These are phyloP conservation scores for Caenorhabditis zanzibari DNA, from an alignment of 2,888 invertebrate species.

Conservation along the genomic window DNA sequence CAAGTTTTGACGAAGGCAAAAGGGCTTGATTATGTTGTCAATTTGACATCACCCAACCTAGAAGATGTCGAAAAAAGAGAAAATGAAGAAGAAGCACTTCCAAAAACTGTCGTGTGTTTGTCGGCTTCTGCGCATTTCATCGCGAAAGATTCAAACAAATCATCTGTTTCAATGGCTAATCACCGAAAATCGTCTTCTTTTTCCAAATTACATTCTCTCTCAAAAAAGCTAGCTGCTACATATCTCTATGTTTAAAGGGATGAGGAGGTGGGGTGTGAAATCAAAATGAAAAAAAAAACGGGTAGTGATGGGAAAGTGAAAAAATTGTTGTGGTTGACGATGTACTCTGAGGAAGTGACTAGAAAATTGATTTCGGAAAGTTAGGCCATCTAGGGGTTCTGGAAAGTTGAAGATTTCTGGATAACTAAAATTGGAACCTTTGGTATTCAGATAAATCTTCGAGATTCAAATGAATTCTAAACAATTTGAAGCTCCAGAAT, in stretches of 20 bases:
- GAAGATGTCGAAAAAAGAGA: background rate
- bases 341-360: too few species aligned
- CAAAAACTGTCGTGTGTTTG: slow-evolving; percentile 36
- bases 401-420: too few species aligned
- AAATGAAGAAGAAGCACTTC: slow-evolving; percentile 41
- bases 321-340: background rate
- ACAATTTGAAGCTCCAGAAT: too few species aligned
- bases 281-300: slow-evolving; percentile 36
- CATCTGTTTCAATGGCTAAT: slow-evolving; percentile 65
- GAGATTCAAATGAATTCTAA: too few species aligned
- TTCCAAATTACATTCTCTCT: slow-evolving; percentile 54
- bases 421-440: background rate
- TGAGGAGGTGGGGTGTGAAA: slow-evolving; percentile 5
- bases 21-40: slow-evolving; percentile 47
- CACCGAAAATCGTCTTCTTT: slow-evolving; percentile 55
- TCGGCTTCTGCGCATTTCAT: slow-evolving; percentile 31
- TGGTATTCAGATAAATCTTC: background rate
- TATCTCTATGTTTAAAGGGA: background rate
- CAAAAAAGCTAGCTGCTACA: slow-evolving; percentile 8
- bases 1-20: slow-evolving; percentile 40
- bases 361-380: too few species aligned
- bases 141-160: slow-evolving; percentile 57
- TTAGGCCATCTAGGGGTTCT: too few species aligned
- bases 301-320: slow-evolving; percentile 4
- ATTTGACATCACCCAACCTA: slow-evolving; percentile 49